Conservation (phyloP, 2,888 invertebrate genomes). For the Epistrophe grossulariae region DNA sequence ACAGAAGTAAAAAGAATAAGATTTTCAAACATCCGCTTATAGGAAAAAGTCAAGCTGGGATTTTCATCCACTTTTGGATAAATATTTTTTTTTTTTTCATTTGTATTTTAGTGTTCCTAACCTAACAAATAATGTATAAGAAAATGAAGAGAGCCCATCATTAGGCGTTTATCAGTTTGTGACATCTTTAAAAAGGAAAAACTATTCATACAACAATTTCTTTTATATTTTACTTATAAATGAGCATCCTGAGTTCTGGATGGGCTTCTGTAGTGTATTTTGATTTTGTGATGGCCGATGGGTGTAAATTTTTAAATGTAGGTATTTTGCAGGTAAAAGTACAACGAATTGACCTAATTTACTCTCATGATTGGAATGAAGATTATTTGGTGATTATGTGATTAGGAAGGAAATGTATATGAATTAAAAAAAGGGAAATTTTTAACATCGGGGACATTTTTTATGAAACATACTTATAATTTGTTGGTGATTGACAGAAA, state of each 20-base stretch:
- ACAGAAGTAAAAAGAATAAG: background rate
- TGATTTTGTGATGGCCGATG: background rate
- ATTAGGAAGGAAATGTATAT: background rate
- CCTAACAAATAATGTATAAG: too few relatives aligned
- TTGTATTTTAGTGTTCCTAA: background rate
- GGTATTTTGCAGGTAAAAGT: background rate
- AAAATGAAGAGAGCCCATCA: slow-evolving; percentile 22
- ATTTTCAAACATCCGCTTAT: slow-evolving; percentile 61
- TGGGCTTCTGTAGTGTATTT: slow-evolving; percentile 1
- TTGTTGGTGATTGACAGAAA: background rate
- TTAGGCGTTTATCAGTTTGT: slow-evolving; percentile 27
- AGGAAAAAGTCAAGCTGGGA: slow-evolving; percentile 66
- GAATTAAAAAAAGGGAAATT: background rate
- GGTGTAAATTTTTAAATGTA: background rate
- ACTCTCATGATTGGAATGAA: background rate
- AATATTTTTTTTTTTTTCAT: slow-evolving; percentile 7
- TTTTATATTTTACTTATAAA: background rate
- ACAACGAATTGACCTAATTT: slow-evolving; percentile 21
- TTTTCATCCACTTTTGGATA: slow-evolving; percentile 47
- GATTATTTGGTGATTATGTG: slow-evolving; percentile 4
- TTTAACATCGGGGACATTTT: background rate
- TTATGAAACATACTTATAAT: background rate
- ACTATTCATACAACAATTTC: background rate
- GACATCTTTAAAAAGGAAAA: slow-evolving; percentile 19
- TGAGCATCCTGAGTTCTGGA: background rate